Conservation (phyloP, 2,797 vertebrate genomes). For the Malacoraja senta region DNA sequence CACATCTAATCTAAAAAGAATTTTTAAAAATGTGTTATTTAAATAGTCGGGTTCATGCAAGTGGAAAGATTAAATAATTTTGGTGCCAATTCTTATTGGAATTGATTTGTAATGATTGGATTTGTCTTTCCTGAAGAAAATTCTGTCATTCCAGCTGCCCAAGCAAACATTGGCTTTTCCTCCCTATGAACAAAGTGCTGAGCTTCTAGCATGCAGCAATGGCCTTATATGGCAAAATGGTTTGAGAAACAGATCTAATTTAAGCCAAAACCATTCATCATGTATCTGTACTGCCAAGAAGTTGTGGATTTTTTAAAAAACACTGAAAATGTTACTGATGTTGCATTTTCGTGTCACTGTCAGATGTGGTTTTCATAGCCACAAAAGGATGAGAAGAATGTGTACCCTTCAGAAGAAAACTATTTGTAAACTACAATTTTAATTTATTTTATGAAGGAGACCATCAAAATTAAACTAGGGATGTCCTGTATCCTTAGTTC, state of each 20-base stretch:
- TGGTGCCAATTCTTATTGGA: neutral
- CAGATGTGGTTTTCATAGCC: neutral
- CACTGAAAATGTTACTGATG: constrained; percentile 5
- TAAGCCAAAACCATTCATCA: neutral
- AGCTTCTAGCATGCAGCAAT: neutral
- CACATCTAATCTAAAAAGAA: neutral
- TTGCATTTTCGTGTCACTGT: neutral
- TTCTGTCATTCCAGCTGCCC: neutral
- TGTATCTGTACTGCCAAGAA: neutral
- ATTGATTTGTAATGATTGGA: neutral
- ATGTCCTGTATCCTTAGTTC: too few species aligned
- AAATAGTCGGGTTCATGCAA: neutral
- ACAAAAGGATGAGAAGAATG: neutral
- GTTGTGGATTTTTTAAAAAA: neutral
- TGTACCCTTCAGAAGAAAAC: neutral
- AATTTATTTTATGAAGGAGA: neutral
- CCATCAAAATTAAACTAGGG: neutral
- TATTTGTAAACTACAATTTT: neutral
- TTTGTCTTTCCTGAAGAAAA: neutral
- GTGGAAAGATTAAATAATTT: neutral
- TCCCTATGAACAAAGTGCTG: neutral
- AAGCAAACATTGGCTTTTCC: neutral
- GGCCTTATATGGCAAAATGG: constrained; percentile 8
- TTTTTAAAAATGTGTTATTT: too few species aligned
- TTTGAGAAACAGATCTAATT: constrained; percentile 7